phyloP scores from a whole-genome alignment of 2,888 invertebrate genomes.

The Sinotaia quadrata region DNA sequence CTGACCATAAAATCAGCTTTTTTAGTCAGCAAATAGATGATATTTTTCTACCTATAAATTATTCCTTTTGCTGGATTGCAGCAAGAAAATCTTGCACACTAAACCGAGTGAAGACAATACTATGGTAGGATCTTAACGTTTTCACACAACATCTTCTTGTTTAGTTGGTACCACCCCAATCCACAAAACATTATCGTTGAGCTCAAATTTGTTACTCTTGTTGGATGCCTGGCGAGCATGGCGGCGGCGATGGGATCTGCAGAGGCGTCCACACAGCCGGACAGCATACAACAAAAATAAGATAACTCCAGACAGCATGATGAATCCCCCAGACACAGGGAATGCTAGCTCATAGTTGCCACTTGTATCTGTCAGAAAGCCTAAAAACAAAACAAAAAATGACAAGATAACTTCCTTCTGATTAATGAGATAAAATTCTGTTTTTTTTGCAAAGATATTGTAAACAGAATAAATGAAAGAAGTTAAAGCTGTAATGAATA shows the following conservation, averaged over 20 bases:
- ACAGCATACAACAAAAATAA: constrained; percentile 43
- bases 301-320: constrained; percentile 80
- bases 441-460: no score
- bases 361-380: constrained; percentile 78
- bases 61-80: no score
- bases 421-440: no score
- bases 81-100: no score
- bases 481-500: no score
- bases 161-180: neutral
- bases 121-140: neutral
- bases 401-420: no score
- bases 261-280: constrained; percentile 23
- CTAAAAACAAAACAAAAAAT: constrained; percentile 58
- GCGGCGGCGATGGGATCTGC: neutral
- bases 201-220: neutral
- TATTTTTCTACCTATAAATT: no score
- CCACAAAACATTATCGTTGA: neutral
- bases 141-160: neutral
- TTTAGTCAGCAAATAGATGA: no score
- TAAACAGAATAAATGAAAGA: no score
- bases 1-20: no score
- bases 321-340: constrained; percentile 85
- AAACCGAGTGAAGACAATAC: no score
- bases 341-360: constrained; percentile 82
- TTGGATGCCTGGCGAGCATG: neutral